phyloP scores from a whole-genome alignment of 92 coral and sea anemone species.

The Micromussa lordhowensis region DNA sequence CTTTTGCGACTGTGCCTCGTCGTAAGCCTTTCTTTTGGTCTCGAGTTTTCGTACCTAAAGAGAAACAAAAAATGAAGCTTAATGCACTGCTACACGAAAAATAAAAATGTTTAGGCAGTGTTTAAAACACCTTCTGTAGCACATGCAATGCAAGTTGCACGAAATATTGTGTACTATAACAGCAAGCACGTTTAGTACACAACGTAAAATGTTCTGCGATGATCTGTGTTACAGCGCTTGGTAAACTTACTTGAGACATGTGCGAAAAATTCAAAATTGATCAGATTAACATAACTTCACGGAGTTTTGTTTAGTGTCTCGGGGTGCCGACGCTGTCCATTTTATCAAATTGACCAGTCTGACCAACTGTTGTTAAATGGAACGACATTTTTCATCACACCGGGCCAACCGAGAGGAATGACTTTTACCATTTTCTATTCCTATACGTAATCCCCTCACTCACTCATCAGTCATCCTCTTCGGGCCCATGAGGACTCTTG shows the following conservation, averaged over 20 bases:
- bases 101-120: background rate
- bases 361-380: no score
- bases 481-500: no score
- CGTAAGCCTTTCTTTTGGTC: slow-evolving; percentile 87
- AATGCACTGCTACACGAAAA: background rate
- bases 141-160: background rate
- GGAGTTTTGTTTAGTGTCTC: no score
- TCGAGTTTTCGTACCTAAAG: slow-evolving; percentile 90
- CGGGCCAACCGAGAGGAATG: no score
- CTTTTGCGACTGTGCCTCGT: slow-evolving; percentile 84
- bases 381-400: no score
- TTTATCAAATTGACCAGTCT: no score
- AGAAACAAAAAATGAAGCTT: background rate
- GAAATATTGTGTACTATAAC: background rate
- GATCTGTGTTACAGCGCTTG: background rate
- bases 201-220: background rate
- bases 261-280: no score
- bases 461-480: no score
- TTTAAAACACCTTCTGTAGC: background rate
- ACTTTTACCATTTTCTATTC: no score
- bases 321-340: no score
- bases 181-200: background rate
- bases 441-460: no score
- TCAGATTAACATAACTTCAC: no score
- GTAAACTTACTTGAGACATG: background rate